phyloP scores from a whole-genome alignment of 37 sponge, comb jelly and placozoan genomes.

The Crambe crambe region DNA sequence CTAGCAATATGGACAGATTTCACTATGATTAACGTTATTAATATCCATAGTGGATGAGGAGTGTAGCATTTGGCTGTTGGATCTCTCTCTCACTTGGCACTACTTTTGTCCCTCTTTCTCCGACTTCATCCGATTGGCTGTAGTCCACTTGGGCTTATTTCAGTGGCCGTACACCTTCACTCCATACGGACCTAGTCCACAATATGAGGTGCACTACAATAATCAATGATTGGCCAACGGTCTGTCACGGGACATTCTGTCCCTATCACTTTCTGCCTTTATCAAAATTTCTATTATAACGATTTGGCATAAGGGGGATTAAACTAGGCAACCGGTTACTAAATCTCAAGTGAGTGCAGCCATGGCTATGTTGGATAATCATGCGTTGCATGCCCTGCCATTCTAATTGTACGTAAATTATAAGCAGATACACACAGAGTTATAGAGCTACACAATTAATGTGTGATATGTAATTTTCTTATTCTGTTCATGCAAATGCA shows the following conservation, averaged over 20 bases:
- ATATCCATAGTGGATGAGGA: not conserved
- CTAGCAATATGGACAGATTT: too few relatives aligned
- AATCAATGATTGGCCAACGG: not conserved
- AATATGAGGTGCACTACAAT: slow-evolving; percentile 37
- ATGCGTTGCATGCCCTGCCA: too few relatives aligned
- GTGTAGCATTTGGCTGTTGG: slow-evolving; percentile 45
- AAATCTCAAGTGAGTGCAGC: too few relatives aligned
- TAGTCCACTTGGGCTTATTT: slow-evolving; percentile 52
- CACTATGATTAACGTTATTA: too few relatives aligned
- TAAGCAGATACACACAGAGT: too few relatives aligned
- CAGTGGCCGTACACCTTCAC: slow-evolving; percentile 65
- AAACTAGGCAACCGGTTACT: too few relatives aligned
- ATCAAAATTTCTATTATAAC: not conserved
- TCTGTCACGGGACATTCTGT: not conserved
- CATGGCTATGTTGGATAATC: too few relatives aligned
- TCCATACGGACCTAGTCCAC: slow-evolving; percentile 32
- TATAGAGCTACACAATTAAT: too few relatives aligned
- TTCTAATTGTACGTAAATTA: too few relatives aligned
- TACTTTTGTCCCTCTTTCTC: slow-evolving; percentile 43
- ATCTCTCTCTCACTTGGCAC: slow-evolving; percentile 49
- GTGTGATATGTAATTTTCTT: too few relatives aligned
- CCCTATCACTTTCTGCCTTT: not conserved
- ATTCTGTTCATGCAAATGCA: too few relatives aligned
- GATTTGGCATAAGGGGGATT: too few relatives aligned
- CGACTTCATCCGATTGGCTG: slow-evolving; percentile 63